Percentiles rank a stretch among this genome's conserved stretches.
Evolutionary conservation across 2,113 vertebrate species (phyloP).

Genomic region (Danionella cerebrum): DNA sequence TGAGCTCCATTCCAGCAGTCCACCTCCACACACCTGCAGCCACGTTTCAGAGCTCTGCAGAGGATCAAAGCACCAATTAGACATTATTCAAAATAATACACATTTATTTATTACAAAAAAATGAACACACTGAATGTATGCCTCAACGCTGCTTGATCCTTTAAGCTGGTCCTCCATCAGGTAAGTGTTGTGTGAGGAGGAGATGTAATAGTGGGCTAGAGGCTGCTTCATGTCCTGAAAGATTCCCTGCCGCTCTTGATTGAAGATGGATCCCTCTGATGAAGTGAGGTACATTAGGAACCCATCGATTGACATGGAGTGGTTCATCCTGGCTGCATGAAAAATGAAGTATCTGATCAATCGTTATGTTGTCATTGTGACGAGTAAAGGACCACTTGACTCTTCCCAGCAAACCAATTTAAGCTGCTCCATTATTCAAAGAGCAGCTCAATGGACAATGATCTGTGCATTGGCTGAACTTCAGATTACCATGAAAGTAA

Average conservation of each 20-base stretch:
- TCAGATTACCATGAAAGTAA: no score
- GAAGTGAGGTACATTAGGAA: conserved; percentile 88
- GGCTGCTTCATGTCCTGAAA: conserved; percentile 89
- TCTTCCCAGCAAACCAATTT: background rate
- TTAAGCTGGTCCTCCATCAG: conserved; percentile 86
- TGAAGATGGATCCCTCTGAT: conserved; percentile 83
- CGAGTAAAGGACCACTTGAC: background rate
- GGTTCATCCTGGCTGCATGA: conserved; percentile 48
- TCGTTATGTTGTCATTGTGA: background rate
- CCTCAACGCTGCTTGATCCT: conserved; percentile 89
- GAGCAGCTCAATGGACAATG: background rate
- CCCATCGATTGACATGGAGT: conserved; percentile 77
- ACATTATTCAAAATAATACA: no score
- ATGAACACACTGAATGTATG: conserved; percentile 80
- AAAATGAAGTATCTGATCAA: background rate
- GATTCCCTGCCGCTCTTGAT: conserved; percentile 53
- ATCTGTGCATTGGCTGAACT: no score
- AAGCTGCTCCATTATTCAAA: background rate
- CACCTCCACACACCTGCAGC: conserved; percentile 90
- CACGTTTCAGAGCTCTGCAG: conserved; percentile 75
- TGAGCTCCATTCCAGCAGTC: conserved; percentile 90
- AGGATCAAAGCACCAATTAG: background rate
- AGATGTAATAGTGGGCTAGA: conserved; percentile 89
- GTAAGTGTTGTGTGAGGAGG: conserved; percentile 95
- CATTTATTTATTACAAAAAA: background rate